Percentiles rank a stretch among this genome's conserved stretches.
These are phyloP conservation scores for Pseudeuparius sepicola DNA, from an alignment of 2,888 invertebrate genomes.

Conservation along the genomic window DNA sequence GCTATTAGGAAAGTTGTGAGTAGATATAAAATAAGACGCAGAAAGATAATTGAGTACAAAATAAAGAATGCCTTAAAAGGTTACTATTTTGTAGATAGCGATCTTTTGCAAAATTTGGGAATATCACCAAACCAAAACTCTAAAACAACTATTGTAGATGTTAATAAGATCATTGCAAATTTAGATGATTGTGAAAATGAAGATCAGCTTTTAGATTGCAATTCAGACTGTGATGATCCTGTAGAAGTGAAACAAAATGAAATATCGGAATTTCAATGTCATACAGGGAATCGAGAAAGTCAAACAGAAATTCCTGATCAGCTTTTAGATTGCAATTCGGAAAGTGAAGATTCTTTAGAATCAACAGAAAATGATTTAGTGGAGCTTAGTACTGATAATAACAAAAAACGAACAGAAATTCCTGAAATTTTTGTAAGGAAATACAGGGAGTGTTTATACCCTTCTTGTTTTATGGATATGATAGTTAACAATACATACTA, in stretches of 20 bases:
- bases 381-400: conserved; percentile 21
- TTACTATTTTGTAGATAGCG: conserved; percentile 50
- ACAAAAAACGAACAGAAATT: conserved; percentile 27
- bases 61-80: conserved; percentile 55
- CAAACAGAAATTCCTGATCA: conserved; percentile 26
- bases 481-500: conserved; percentile 53
- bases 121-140: conserved; percentile 16
- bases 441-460: conserved; percentile 50
- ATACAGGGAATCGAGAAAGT: conserved; percentile 12
- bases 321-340: conserved; percentile 11
- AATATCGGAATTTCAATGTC: conserved; percentile 7
- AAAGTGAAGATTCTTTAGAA: conserved; percentile 15
- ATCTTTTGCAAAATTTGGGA: conserved; percentile 49
- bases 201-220: conserved; percentile 9
- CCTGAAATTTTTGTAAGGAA: conserved; percentile 58
- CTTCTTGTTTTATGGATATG: conserved; percentile 60
- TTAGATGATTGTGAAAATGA: conserved; percentile 4
- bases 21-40: conserved; percentile 46
- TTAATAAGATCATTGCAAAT: conserved; percentile 13
- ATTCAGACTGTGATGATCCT: conserved; percentile 7
- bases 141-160: too few species aligned
- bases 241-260: conserved; percentile 6
- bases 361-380: conserved; percentile 23
- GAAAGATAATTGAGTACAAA: conserved; percentile 44
- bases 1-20: conserved; percentile 59